Evolutionary conservation across 2,113 vertebrate species (phyloP), one percentile per base, ranked within the genome.

Genomic region (Bagarius yarrelli): DNA sequence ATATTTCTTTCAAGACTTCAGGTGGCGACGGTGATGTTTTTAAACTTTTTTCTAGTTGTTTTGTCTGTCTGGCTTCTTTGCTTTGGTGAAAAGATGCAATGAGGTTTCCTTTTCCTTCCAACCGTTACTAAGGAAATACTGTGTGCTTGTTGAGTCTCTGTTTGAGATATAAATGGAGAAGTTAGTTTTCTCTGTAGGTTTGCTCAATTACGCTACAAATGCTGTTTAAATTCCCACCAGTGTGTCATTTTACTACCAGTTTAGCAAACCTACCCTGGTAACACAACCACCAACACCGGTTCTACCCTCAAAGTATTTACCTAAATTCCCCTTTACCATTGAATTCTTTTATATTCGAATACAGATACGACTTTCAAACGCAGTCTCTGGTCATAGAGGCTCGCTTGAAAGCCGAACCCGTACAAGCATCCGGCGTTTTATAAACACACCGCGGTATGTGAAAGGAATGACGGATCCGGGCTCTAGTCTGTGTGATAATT

Each of bases 401-500:
- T 78, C 4, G 60, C 76, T 21, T 34, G 67, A 56, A 61, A 59
- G 66, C 18, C n/a, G 61, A 81, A 67, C 52, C 40, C 36, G 60
- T 27, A 34, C 36, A 75, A 32, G 32, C 80, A 16, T 67, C 64
- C 60, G 40, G 80, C n/a, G 23, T 40, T 63, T 55, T 67, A 15
- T 72, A 72, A 59, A 80, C 79, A 72, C 67, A n/a, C 27, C 30
- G 25, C 5, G 56, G 60, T 66, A 78, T 78, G 76, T 78, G 25
- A 34, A 78, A 66, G 76, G 76, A 78, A 78, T 66, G 71, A 57
- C 44, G 36, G 50, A 55, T 76, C 60, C 52, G 16, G 74, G 60
- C 52, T 67, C 25, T 75, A 27, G 59, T 30, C 71, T 81, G 30
- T 30, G 59, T 76, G 80, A 74, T 81, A 75, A 81, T 75, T 81